Conservation (phyloP, 2,888 invertebrate species). For the Pammene aurita region DNA sequence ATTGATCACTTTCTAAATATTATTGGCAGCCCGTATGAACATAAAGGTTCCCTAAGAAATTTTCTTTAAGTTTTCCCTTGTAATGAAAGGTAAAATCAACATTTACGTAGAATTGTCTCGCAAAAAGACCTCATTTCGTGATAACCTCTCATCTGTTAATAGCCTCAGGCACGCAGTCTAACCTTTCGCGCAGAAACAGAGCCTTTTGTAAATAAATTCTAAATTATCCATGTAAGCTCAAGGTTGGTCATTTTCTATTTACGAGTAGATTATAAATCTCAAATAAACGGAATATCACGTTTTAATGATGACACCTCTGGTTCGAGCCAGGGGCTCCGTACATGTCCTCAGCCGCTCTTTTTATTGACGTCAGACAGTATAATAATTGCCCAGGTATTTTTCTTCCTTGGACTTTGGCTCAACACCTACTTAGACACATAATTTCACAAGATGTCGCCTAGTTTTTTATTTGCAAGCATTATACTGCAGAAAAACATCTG, state of each 20-base stretch:
- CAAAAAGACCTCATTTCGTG: slow-evolving; percentile 11
- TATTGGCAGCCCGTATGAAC: slow-evolving; percentile 48
- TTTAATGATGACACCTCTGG: slow-evolving; percentile 19
- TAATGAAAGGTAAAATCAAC: slow-evolving; percentile 22
- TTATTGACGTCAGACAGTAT: slow-evolving; percentile 33
- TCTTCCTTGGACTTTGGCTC: slow-evolving; percentile 20
- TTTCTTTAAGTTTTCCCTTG: not conserved
- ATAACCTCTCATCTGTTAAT: slow-evolving; percentile 26
- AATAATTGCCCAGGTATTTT: slow-evolving; percentile 18
- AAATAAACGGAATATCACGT: slow-evolving; percentile 18
- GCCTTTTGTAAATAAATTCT: slow-evolving; percentile 25
- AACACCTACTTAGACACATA: not conserved
- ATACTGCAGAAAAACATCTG: too few relatives aligned
- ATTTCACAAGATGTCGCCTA: not conserved
- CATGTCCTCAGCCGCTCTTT: slow-evolving; percentile 8
- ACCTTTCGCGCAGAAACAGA: slow-evolving; percentile 26
- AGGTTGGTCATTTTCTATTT: slow-evolving; percentile 29
- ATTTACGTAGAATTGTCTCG: slow-evolving; percentile 21
- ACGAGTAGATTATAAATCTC: slow-evolving; percentile 22
- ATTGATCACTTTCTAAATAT: slow-evolving; percentile 61
- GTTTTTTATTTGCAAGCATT: not conserved
- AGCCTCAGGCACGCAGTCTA: slow-evolving; percentile 32
- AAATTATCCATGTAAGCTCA: slow-evolving; percentile 26
- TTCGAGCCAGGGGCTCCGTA: not conserved
- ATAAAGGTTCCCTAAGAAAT: slow-evolving; percentile 17